phyloP scores from a whole-genome alignment of 1,140 invertebrate species.

The Chionoecetes opilio region DNA sequence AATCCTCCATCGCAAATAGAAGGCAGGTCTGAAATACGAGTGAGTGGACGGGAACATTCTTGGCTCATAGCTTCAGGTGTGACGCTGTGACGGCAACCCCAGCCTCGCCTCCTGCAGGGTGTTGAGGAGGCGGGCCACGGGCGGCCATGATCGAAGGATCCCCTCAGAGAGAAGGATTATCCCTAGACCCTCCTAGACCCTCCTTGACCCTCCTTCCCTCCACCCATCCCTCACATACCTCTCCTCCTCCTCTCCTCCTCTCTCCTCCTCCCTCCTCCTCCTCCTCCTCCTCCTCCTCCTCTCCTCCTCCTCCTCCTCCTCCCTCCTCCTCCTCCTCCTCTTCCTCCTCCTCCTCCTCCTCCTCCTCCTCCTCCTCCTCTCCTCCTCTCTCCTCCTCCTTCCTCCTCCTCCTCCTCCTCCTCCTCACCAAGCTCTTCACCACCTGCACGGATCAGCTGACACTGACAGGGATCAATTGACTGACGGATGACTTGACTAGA shows the following conservation, averaged over 20 bases:
- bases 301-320: neutral
- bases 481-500: neutral
- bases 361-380: neutral
- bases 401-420: neutral
- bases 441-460: slow-evolving; percentile 24
- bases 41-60: neutral
- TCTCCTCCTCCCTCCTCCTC: neutral
- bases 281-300: neutral
- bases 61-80: neutral
- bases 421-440: neutral
- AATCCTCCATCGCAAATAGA: neutral
- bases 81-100: neutral
- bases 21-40: neutral
- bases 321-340: neutral
- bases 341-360: neutral
- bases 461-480: slow-evolving; percentile 8
- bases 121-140: slow-evolving; percentile 11
- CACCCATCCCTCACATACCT: too few species aligned
- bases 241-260: too few species aligned
- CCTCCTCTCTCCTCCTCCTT: too few species aligned
- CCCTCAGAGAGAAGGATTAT: slow-evolving; percentile 27
- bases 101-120: neutral
- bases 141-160: slow-evolving; percentile 15
- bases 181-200: neutral
- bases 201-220: too few species aligned